Percentiles rank a stretch among this genome's conserved stretches.
Evolutionary conservation across 2,797 vertebrate species (phyloP).

Genomic region (Syngnathus acus): DNA sequence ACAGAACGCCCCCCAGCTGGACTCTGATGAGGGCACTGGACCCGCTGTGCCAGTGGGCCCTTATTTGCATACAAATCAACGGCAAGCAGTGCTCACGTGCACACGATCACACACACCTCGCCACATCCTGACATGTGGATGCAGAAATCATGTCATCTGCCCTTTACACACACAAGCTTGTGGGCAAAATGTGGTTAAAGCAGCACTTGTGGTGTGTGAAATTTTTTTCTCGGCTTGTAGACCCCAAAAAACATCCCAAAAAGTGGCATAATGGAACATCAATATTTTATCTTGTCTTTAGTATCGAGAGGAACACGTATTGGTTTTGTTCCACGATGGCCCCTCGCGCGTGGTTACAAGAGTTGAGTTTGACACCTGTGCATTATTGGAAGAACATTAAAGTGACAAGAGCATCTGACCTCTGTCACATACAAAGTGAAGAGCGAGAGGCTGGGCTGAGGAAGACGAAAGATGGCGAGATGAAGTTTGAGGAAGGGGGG

Average conservation of each 20-base stretch:
- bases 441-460: background rate
- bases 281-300: background rate
- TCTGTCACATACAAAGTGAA: slow-evolving; percentile 37
- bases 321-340: background rate
- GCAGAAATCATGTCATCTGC: slow-evolving; percentile 40
- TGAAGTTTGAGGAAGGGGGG: slow-evolving; percentile 32
- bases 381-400: slow-evolving; percentile 47
- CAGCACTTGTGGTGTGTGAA: slow-evolving; percentile 5
- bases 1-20: slow-evolving; percentile 53
- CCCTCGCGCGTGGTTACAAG: too few species aligned
- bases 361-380: too few species aligned
- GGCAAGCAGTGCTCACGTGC: slow-evolving; percentile 34
- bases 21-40: slow-evolving; percentile 45
- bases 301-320: too few species aligned
- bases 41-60: slow-evolving; percentile 61
- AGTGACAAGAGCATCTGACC: slow-evolving; percentile 52
- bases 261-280: background rate
- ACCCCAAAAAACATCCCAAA: too few species aligned
- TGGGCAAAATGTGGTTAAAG: slow-evolving; percentile 28
- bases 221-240: background rate
- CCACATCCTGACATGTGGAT: slow-evolving; percentile 29
- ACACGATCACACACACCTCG: slow-evolving; percentile 16
- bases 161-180: slow-evolving; percentile 32
- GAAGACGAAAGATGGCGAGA: slow-evolving; percentile 33
- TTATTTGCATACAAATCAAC: slow-evolving; percentile 73